A percentile compares a stretch with the other conserved stretches of the same genome.
Evolutionary conservation across 2,113 vertebrate genomes (phyloP).

Genomic region (Chascanopsetta lugubris): DNA sequence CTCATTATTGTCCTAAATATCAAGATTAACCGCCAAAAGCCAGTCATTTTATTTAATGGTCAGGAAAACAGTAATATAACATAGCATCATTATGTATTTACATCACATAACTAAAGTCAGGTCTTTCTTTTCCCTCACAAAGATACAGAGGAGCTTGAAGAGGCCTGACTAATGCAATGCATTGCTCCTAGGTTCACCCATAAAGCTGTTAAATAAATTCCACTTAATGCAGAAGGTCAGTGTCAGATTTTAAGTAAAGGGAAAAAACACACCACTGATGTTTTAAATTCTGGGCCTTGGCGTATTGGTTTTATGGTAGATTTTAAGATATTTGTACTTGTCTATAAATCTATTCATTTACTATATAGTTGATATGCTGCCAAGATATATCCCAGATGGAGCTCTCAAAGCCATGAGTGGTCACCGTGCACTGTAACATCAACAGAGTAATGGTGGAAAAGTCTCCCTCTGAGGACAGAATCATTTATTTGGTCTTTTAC

Average conservation of each 20-base stretch:
- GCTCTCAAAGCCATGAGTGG: constrained; percentile 2
- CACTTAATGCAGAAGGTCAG: constrained; percentile 1
- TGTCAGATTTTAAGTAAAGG: constrained; percentile 27
- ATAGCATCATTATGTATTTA: constrained; percentile 1
- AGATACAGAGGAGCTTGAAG: background rate
- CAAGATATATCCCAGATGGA: constrained; percentile 7
- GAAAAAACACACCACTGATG: background rate
- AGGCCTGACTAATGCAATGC: background rate
- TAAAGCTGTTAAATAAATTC: constrained; percentile 23
- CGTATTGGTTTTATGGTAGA: constrained; percentile 15
- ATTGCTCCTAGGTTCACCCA: background rate
- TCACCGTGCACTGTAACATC: background rate
- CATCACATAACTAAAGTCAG: background rate
- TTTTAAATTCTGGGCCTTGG: constrained; percentile 11
- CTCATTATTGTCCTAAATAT: background rate
- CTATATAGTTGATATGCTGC: constrained; percentile 28
- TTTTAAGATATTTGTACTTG: constrained; percentile 15
- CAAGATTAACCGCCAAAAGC: background rate
- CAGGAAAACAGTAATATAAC: background rate
- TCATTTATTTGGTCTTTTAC: background rate
- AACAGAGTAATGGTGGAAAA: background rate
- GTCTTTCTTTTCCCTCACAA: background rate
- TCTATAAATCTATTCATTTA: constrained; percentile 40
- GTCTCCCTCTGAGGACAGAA: no score
- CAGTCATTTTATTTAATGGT: background rate